Percentiles rank a stretch among this genome's conserved stretches.
Evolutionary conservation across 2,113 vertebrate genomes (phyloP).

Genomic region (Sprattus sprattus): DNA sequence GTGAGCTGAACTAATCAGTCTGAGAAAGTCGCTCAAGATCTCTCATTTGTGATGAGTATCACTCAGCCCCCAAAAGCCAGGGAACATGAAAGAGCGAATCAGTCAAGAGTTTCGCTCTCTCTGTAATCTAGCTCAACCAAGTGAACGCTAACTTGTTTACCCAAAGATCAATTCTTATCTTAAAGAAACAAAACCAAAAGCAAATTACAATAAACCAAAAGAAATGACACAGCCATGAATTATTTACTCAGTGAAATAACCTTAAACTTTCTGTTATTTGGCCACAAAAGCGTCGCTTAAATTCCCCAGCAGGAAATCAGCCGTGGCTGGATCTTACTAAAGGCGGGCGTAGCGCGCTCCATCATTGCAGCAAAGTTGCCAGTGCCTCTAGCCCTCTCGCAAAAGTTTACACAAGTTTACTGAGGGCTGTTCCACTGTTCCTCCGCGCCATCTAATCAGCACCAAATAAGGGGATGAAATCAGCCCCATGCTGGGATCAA

Average conservation of each 20-base stretch:
- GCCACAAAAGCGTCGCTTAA: conserved; percentile 53
- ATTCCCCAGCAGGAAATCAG: conserved; percentile 32
- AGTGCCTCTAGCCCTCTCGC: conserved; percentile 41
- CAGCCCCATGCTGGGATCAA: background rate
- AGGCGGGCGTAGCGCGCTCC: background rate
- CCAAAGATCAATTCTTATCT: conserved; percentile 59
- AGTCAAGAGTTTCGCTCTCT: conserved; percentile 46
- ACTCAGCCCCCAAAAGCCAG: conserved; percentile 54
- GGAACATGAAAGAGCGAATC: conserved; percentile 62
- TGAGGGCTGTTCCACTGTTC: background rate
- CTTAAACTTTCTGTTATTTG: conserved; percentile 57
- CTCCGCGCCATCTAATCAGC: background rate
- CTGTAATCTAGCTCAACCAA: conserved; percentile 61
- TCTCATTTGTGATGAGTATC: conserved; percentile 60
- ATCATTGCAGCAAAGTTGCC: conserved; percentile 37
- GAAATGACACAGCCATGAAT: conserved; percentile 56
- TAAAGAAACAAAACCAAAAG: conserved; percentile 12
- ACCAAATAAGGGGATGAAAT: background rate
- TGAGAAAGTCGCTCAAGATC: conserved; percentile 60
- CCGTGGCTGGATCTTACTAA: background rate
- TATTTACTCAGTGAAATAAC: conserved; percentile 57
- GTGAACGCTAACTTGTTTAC: conserved; percentile 64
- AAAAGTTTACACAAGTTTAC: conserved; percentile 40
- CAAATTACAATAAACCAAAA: conserved; percentile 22
- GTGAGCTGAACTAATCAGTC: conserved; percentile 64